Evolutionary conservation across 1,140 invertebrate genomes (phyloP), one percentile per base, ranked within the genome.

Genomic region (Neodiprion fabricii): DNA sequence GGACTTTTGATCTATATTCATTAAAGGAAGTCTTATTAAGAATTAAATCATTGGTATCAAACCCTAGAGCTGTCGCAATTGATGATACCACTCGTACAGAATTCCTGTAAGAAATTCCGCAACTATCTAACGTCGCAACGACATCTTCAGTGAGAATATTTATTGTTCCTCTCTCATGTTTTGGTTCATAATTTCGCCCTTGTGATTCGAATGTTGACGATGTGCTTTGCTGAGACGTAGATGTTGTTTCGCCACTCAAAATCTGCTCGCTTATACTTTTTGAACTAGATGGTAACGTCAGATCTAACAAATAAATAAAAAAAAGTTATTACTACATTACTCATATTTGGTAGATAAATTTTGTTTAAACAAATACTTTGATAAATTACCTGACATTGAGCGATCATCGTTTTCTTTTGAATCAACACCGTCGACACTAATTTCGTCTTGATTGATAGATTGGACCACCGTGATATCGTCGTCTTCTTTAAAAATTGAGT

Each of bases 111-210:
- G 77, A 78, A 23, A 81, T 71, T 53, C 76, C 78, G 70, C 76
- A 79, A 50, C 49, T 79, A 66, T 79, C 78, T 17, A 80, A 74
- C 9, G 69, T 73, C 17, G 76, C 78, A 73, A 81, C 78, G 12
- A 80, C 78, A 47, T 78, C 72, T 74, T 79, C 73, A 12, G 74
- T 81, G 48, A 81, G 61, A 71, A 81, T 76, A 74, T 81, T 79
- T 28, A 78, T 76, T 70, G 72, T 76, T 75, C 72, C 77, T 79
- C 76, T 75, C 10, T 28, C 14, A 68, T 77, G 73, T 74, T 79
- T 79, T 47, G 66, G 7, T 71, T 71, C n/a, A 71, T 71, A 50
- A 71, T 50, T 71, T 71, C 12, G 70, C 48, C 70, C 70, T 28
- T 17, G 70, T 71, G n/a, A 3, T 71, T 71, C 70, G 61, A 50